phyloP scores from a whole-genome alignment of 2,888 invertebrate genomes.

The Fissipunctia ypsillon region DNA sequence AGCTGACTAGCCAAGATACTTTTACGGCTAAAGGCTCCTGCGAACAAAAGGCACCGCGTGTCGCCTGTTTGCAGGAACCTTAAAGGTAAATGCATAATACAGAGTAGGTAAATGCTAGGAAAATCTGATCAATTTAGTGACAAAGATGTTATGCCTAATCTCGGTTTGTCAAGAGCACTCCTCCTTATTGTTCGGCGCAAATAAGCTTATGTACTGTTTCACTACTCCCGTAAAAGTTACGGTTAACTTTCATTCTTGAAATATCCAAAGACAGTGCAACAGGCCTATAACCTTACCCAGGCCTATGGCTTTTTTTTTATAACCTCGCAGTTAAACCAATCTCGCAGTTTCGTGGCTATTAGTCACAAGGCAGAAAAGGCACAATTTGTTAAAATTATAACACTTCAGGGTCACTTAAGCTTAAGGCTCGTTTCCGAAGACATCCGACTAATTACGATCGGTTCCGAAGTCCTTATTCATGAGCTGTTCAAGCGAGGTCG shows the following conservation, averaged over 20 bases:
- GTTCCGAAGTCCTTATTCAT: conserved; percentile 45
- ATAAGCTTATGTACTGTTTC: not conserved
- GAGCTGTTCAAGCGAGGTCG: conserved; percentile 35
- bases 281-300: no score
- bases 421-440: conserved; percentile 28
- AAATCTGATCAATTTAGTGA: not conserved
- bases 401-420: conserved; percentile 24
- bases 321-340: not conserved
- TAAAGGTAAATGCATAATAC: no score
- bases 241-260: no score
- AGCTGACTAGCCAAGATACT: not conserved
- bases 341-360: not conserved
- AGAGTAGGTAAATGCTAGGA: not conserved
- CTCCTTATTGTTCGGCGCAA: not conserved
- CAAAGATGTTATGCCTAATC: not conserved
- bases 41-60: no score
- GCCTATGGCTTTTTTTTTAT: no score
- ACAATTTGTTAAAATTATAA: conserved; percentile 23
- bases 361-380: not conserved
- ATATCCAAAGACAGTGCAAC: not conserved
- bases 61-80: no score
- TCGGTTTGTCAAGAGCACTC: not conserved
- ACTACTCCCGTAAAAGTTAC: not conserved
- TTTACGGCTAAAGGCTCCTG: no score
- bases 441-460: conserved; percentile 44